Evolutionary conservation across 2,888 invertebrate species (phyloP).

Genomic region (Tuta absoluta): DNA sequence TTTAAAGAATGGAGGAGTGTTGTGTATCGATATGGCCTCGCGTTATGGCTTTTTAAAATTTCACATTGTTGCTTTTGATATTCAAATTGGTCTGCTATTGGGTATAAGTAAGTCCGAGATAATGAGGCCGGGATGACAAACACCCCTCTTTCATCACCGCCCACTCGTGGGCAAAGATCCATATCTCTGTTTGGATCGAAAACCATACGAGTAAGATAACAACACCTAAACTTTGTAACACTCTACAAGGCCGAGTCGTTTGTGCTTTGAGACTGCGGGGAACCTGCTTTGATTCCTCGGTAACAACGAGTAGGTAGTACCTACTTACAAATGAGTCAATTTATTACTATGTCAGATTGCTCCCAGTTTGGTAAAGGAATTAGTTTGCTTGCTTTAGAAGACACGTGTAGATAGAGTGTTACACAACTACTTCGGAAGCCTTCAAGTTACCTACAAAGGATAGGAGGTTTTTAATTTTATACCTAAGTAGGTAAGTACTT

Average conservation of each 20-base stretch:
- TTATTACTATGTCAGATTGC: too few species aligned
- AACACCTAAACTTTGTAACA: not conserved
- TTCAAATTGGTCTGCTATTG: constrained; percentile 57
- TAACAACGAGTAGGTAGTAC: too few species aligned
- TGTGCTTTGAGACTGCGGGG: not conserved
- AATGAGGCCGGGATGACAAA: constrained; percentile 67
- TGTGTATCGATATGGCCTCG: constrained; percentile 41
- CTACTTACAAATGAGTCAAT: too few species aligned
- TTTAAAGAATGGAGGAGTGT: constrained; percentile 41
- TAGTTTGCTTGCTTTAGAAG: too few species aligned
- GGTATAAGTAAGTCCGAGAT: constrained; percentile 33
- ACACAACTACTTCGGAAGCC: too few species aligned
- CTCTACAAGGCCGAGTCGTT: not conserved
- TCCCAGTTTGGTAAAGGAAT: too few species aligned
- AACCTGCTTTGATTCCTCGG: too few species aligned
- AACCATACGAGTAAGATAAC: not conserved
- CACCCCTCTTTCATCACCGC: constrained; percentile 64
- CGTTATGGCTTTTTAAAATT: constrained; percentile 45
- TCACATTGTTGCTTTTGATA: constrained; percentile 50
- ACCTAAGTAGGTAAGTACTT: too few species aligned
- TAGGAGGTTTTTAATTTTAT: too few species aligned
- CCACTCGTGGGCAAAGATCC: constrained; percentile 45
- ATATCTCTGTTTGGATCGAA: not conserved
- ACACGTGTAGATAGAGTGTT: too few species aligned
- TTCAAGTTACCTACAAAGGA: too few species aligned